Conservation (phyloP, 2,888 invertebrate species). For the Amphimallon solstitiale region DNA sequence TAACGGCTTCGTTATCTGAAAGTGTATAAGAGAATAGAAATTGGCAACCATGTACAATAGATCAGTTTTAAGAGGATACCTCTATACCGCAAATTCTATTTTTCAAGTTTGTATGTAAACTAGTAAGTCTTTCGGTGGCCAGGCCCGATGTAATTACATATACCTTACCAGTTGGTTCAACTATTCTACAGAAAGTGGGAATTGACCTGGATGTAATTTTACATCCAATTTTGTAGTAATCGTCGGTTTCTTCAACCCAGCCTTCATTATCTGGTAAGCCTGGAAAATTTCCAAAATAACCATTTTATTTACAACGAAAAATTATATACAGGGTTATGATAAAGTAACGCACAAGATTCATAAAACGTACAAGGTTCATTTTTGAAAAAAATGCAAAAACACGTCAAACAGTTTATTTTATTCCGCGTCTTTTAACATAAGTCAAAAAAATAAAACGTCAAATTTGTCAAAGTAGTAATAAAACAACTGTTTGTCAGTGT, state of each 20-base stretch:
- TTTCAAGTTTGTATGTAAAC: constrained; percentile 39
- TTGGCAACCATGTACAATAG: background rate
- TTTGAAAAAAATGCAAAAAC: no score
- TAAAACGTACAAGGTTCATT: no score
- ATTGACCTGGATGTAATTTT: constrained; percentile 8
- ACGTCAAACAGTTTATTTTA: no score
- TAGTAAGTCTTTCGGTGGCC: constrained; percentile 39
- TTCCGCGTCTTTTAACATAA: no score
- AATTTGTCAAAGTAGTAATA: no score
- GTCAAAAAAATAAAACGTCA: no score
- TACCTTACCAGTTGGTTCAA: constrained; percentile 37
- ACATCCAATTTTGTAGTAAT: constrained; percentile 41
- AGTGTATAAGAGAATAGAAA: background rate
- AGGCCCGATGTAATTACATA: constrained; percentile 14
- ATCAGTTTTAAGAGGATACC: constrained; percentile 30
- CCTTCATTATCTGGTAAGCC: constrained; percentile 8
- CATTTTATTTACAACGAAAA: no score
- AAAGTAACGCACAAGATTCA: no score
- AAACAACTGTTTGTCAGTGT: no score
- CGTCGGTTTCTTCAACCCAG: constrained; percentile 31
- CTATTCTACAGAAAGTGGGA: constrained; percentile 37
- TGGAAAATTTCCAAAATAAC: constrained; percentile 6
- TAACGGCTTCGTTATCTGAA: constrained; percentile 41
- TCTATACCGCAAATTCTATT: constrained; percentile 41
- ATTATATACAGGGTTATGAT: background rate